Evolutionary conservation across 2,888 invertebrate species (phyloP), one percentile per base, ranked within the genome.

Genomic region (Nowickia ferox): DNA sequence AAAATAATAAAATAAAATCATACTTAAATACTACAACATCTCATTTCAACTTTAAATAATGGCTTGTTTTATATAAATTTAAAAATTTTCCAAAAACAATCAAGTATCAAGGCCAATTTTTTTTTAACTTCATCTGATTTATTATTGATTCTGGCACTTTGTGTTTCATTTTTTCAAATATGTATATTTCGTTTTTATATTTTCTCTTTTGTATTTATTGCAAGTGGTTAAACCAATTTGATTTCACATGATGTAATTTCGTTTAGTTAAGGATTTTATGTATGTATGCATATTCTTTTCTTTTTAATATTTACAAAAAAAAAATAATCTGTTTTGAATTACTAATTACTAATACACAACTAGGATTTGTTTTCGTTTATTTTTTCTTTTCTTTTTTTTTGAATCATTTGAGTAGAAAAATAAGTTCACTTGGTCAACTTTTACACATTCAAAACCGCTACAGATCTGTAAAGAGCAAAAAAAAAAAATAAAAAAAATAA

Each of bases 361-460:
- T 84, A 86, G 86, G 83, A 84, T 84, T 75, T 59, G 61, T 53
- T 68, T 53, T 68, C 53, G 75, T 81, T 81, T 72, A 40, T 9
- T 59, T 51, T 40, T 48, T 53, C 9, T 63, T 10, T n/a, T n/a
- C 75, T 75, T 69, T 69, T 44, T 80, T 83, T 59, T 66, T 63
- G 48, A 46, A 72, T 77, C 9, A 72, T 82, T 83, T 86, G 79
- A 76, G 79, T 83, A 86, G 79, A 86, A 83, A 83, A 85, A 72
- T 81, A 72, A 66, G 83, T 80, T 84, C 59, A 65, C 53, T 77
- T 65, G 65, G 55, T 76, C 63, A 46, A 30, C 5, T 48, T 42
- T 78, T 40, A 59, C 22, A 53, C 75, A 80, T 51, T 87, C 88
- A 88, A 84, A 89, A 87, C 86, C 87, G 90, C 89, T 89, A 90